Percentiles rank a stretch among this genome's conserved stretches.
These are phyloP conservation scores for Rotaria magnacalcarata DNA, from an alignment of 2,888 invertebrate species.

Conservation along the genomic window DNA sequence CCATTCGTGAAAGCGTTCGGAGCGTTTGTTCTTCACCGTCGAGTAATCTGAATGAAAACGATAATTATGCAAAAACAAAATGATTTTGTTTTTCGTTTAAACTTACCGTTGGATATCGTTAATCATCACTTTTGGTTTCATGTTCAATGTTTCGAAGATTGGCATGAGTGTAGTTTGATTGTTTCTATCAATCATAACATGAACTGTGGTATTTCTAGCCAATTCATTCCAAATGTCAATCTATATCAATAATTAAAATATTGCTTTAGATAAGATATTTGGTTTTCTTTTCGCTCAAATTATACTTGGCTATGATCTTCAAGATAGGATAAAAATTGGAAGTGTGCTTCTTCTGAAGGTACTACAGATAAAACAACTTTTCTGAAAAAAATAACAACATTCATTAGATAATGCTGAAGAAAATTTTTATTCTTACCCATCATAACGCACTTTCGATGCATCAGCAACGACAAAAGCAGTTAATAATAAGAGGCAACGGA, in stretches of 20 bases:
- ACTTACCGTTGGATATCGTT: background rate
- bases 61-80: background rate
- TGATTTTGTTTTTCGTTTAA: too few relatives aligned
- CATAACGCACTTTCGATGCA: background rate
- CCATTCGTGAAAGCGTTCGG: background rate
- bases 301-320: background rate
- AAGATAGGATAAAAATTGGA: background rate
- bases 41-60: background rate
- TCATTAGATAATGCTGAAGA: background rate
- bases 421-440: background rate
- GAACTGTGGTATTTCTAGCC: background rate
- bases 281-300: too few relatives aligned
- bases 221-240: slow-evolving; percentile 34
- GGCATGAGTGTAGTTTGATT: background rate
- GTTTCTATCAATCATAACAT: background rate
- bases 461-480: background rate
- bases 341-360: background rate
- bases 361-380: slow-evolving; percentile 1
- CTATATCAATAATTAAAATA: background rate
- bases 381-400: background rate
- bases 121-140: background rate
- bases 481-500: background rate
- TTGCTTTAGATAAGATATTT: too few relatives aligned
- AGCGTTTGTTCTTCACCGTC: background rate
- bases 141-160: background rate